Evolutionary conservation across 2,797 vertebrate species (phyloP).

Genomic region (Sitta carolinensis): DNA sequence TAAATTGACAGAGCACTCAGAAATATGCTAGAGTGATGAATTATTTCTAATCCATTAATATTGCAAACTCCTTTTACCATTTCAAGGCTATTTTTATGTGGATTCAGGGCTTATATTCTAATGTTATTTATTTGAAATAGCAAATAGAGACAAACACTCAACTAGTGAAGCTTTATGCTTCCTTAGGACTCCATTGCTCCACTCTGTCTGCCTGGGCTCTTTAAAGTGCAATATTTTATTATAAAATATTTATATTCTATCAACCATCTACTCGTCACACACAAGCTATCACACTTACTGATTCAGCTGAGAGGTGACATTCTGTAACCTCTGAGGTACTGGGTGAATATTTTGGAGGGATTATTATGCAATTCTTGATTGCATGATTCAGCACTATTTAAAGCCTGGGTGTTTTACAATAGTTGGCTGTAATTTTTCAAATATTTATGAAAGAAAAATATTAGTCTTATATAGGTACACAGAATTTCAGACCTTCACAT

Average conservation of each 20-base stretch:
- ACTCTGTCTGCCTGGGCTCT: neutral
- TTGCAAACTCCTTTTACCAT: neutral
- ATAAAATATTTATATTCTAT: constrained; percentile 1
- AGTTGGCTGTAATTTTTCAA: neutral
- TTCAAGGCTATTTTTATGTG: constrained; percentile 12
- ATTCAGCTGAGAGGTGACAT: neutral
- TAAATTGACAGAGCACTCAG: constrained; percentile 8
- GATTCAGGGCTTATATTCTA: neutral
- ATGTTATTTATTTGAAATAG: constrained; percentile 4
- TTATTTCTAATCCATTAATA: constrained; percentile 45
- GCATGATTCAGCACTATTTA: neutral
- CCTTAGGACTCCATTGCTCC: neutral
- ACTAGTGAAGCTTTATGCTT: neutral
- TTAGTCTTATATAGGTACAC: neutral
- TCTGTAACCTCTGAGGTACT: neutral
- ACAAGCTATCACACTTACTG: neutral
- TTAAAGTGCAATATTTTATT: neutral
- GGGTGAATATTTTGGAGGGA: neutral
- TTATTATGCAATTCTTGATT: neutral
- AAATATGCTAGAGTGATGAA: neutral
- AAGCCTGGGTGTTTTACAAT: neutral
- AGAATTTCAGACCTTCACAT: neutral
- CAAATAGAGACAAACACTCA: neutral
- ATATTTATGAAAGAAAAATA: neutral
- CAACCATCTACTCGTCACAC: neutral